phyloP scores from a whole-genome alignment of 2,113 vertebrate species.

The Periophthalmodon schlosseri region DNA sequence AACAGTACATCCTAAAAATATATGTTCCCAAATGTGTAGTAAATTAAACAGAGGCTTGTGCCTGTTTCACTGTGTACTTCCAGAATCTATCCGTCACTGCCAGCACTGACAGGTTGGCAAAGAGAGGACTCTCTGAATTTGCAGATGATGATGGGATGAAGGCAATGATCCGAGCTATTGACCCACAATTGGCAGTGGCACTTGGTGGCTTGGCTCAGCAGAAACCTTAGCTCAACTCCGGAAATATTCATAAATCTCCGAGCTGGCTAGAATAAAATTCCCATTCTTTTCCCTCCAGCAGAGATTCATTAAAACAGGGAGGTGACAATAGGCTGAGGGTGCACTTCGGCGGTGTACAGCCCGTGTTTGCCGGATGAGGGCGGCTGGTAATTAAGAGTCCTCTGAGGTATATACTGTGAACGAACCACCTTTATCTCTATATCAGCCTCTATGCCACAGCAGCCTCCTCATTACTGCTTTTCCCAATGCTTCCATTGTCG shows the following conservation, averaged over 20 bases:
- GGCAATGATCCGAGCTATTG: slow-evolving; percentile 29
- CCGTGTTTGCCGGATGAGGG: slow-evolving; percentile 23
- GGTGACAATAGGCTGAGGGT: slow-evolving; percentile 41
- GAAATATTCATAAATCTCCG: slow-evolving; percentile 43
- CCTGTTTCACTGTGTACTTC: slow-evolving; percentile 8
- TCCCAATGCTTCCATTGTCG: slow-evolving; percentile 4
- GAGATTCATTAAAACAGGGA: slow-evolving; percentile 45
- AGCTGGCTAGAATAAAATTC: slow-evolving; percentile 21
- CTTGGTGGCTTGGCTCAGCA: slow-evolving; percentile 6
- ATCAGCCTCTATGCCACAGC: background rate
- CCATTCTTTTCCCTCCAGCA: background rate
- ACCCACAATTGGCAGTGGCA: slow-evolving; percentile 3
- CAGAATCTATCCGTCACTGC: slow-evolving; percentile 18
- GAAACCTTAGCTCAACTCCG: slow-evolving; percentile 10
- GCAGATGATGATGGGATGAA: slow-evolving; percentile 15
- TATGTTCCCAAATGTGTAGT: slow-evolving; percentile 10
- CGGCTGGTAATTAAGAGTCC: slow-evolving; percentile 48
- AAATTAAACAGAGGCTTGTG: slow-evolving; percentile 10
- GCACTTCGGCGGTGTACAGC: slow-evolving; percentile 4
- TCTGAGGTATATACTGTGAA: slow-evolving; percentile 25
- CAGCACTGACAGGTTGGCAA: slow-evolving; percentile 9
- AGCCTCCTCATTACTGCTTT: slow-evolving; percentile 38
- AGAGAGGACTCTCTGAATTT: background rate
- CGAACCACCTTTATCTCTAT: background rate
- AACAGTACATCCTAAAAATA: background rate